Percentiles rank a stretch among this genome's conserved stretches.
Conservation (phyloP, 2,113 vertebrate species). For the Emydocephalus ijimae region DNA sequence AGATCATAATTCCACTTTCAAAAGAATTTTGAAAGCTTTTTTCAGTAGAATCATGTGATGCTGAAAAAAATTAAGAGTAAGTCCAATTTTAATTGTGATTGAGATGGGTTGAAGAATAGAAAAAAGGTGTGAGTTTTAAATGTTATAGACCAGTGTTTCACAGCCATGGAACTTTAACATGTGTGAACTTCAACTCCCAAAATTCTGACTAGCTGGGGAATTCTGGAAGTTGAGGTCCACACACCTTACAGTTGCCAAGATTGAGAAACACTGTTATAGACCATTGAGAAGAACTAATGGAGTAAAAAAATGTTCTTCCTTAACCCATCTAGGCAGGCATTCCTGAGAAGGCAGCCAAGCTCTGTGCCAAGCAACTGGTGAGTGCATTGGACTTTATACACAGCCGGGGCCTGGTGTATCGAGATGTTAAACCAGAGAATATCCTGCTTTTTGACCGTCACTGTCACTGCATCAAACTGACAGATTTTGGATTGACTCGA, state of each 20-base stretch:
- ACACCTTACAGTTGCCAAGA: neutral
- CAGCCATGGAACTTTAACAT: neutral
- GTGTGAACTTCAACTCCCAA: neutral
- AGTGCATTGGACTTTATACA: slow-evolving; percentile 86
- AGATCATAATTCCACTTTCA: neutral
- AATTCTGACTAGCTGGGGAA: neutral
- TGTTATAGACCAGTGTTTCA: neutral
- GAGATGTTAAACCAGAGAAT: slow-evolving; percentile 88
- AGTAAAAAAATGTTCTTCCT: neutral
- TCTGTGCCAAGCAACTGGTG: slow-evolving; percentile 78
- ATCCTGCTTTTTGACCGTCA: slow-evolving; percentile 79
- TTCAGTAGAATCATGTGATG: neutral
- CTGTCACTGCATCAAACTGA: slow-evolving; percentile 79
- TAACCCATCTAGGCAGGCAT: slow-evolving; percentile 75
- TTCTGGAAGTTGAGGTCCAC: neutral
- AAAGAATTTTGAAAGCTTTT: neutral
- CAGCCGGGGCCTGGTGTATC: slow-evolving; percentile 78
- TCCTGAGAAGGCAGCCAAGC: slow-evolving; percentile 73
- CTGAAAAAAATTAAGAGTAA: neutral
- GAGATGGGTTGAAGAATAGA: neutral
- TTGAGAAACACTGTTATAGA: neutral
- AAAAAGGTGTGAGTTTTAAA: neutral
- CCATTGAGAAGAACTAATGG: neutral
- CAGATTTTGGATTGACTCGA: slow-evolving; percentile 86
- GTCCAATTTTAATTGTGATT: neutral